Evolutionary conservation across 2,888 invertebrate genomes (phyloP), one percentile per base, ranked within the genome.

Genomic region (Tenthredo scrophulariae): DNA sequence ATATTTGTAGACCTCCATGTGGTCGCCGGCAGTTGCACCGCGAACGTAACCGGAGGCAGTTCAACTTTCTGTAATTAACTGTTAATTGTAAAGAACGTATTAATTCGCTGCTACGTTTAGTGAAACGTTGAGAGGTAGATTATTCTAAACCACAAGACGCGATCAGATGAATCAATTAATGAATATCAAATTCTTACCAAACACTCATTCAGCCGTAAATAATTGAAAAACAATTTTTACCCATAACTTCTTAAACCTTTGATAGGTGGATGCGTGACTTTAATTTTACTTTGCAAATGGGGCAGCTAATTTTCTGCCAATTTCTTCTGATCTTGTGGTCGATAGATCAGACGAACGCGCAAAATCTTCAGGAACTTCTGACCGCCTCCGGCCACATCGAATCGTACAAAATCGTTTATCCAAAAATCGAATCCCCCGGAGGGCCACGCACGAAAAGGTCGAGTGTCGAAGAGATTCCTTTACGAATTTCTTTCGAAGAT

Each of bases 21-120:
- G 91, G 90, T 89, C 87, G 91, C 90, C 91, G n/a, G n/a, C n/a
- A 91, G 91, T 91, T 89, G 90, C 88, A 89, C 85, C 87, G 86
- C 85, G 88, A 86, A 86, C 88, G 88, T 88, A 86, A 86, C 86
- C 89, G 87, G 87, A 88, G 62, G 26, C 77, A 88, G 89, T 87
- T 86, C 86, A 87, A 87, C 88, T 87, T 88, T 88, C 86, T 87
- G 88, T 90, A 91, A 90, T 91, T 90, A 87, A 89, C 88, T 88
- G 86, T 87, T 90, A 89, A 88, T 89, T 88, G 86, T 85, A 84
- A 84, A 85, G 22, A 65, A 15, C 29, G 86, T 85, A 86, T 84
- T 77, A 84, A 75, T 85, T 67, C 50, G 67, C 83, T 50, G 85
- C 67, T 87, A 84, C 87, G 87, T 85, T 86, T 86, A 84, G 87